Conservation (phyloP, 2,888 invertebrate species). For the Drosophila paracracens region DNA sequence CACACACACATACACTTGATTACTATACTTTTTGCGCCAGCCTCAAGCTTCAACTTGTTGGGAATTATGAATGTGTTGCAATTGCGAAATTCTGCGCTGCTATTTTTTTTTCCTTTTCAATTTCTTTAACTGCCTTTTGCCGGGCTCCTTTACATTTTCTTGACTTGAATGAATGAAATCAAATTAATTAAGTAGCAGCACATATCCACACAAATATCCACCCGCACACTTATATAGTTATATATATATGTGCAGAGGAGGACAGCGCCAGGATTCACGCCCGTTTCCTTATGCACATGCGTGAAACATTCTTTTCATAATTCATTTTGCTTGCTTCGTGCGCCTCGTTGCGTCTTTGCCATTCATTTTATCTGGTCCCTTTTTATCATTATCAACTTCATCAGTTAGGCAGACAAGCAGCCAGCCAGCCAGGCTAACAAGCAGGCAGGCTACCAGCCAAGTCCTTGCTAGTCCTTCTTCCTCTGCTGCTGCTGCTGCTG, state of each 20-base stretch:
- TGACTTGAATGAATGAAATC: slow-evolving; percentile 74
- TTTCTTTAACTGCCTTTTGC: slow-evolving; percentile 62
- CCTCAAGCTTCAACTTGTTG: slow-evolving; percentile 44
- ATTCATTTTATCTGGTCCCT: slow-evolving; percentile 57
- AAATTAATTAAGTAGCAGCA: slow-evolving; percentile 68
- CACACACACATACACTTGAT: not conserved
- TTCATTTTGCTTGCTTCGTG: slow-evolving; percentile 55
- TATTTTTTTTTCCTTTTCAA: slow-evolving; percentile 43
- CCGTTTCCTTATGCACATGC: slow-evolving; percentile 69
- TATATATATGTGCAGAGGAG: not conserved
- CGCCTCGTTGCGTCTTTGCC: slow-evolving; percentile 34
- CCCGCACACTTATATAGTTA: not conserved
- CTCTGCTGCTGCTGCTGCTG: not conserved
- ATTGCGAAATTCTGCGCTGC: slow-evolving; percentile 28
- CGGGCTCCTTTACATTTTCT: slow-evolving; percentile 51
- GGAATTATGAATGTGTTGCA: slow-evolving; percentile 60
- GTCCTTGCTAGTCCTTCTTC: slow-evolving; percentile 16
- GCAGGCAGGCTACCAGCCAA: slow-evolving; percentile 24
- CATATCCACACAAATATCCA: slow-evolving; percentile 11
- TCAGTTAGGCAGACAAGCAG: slow-evolving; percentile 55
- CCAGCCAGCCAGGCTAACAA: slow-evolving; percentile 25
- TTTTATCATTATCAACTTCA: slow-evolving; percentile 71
- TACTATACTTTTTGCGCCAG: slow-evolving; percentile 1
- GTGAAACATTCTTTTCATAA: slow-evolving; percentile 77
- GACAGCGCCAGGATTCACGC: slow-evolving; percentile 2